Evolutionary conservation across 2,113 vertebrate genomes (phyloP).

Genomic region (Myrmophylax atrothorax): DNA sequence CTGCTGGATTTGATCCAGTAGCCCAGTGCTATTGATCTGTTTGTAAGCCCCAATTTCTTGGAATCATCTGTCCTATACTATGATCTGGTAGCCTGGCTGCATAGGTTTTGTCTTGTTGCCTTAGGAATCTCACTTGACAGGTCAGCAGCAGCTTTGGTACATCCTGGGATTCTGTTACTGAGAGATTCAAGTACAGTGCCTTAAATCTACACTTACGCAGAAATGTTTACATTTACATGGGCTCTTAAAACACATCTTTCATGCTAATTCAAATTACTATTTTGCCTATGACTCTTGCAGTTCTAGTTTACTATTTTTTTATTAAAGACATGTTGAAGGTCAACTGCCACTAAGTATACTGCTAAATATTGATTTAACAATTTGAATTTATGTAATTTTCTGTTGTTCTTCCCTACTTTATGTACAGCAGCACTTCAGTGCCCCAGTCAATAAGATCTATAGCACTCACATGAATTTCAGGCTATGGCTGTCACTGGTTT

Average conservation of each 20-base stretch:
- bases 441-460: conserved; percentile 73
- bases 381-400: conserved; percentile 75
- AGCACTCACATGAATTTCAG: conserved; percentile 13
- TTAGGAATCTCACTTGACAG: neutral
- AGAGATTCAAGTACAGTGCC: neutral
- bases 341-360: conserved; percentile 63
- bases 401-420: conserved; percentile 63
- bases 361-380: conserved; percentile 78
- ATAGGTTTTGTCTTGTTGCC: neutral
- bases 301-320: conserved; percentile 65
- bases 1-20: neutral
- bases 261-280: conserved; percentile 26
- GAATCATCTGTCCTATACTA: neutral
- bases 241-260: neutral
- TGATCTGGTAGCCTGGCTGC: neutral
- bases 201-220: neutral
- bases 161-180: neutral
- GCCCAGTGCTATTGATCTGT: neutral
- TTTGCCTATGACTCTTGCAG: conserved; percentile 15
- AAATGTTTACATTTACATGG: neutral
- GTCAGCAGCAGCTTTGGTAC: neutral
- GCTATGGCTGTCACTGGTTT: neutral
- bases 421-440: conserved; percentile 58
- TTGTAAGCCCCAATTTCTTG: neutral
- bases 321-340: conserved; percentile 63